Percentiles rank a stretch among this genome's conserved stretches.
Conservation (phyloP, 2,797 vertebrate species). For the Anableps anableps region DNA sequence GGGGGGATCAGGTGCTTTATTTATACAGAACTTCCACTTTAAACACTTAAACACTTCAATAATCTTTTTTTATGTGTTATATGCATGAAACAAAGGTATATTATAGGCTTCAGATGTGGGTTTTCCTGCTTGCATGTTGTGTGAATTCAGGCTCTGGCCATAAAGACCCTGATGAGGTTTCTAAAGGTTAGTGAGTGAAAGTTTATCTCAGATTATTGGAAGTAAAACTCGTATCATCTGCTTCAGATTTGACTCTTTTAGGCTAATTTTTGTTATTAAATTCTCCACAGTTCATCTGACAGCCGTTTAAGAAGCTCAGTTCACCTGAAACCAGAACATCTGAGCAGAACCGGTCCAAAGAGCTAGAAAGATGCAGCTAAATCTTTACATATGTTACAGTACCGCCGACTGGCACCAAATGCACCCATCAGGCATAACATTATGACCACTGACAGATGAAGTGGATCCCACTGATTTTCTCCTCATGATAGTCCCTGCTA, state of each 20-base stretch:
- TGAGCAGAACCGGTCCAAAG: background rate
- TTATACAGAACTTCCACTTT: background rate
- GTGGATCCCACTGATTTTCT: background rate
- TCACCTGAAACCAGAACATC: background rate
- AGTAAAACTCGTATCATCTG: background rate
- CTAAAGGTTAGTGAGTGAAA: background rate
- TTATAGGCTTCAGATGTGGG: background rate
- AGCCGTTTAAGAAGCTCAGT: background rate
- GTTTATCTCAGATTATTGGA: background rate
- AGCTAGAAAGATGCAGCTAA: background rate
- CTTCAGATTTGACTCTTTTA: background rate
- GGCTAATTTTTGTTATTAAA: background rate
- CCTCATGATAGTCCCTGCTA: background rate
- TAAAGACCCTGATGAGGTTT: background rate
- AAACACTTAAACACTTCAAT: background rate
- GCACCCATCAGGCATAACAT: too few relatives aligned
- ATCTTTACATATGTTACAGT: background rate
- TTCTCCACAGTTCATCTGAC: background rate
- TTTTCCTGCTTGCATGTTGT: background rate
- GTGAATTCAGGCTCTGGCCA: background rate
- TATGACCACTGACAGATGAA: background rate
- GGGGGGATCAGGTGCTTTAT: background rate
- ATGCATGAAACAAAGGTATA: background rate
- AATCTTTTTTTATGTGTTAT: background rate
- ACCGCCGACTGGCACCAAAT: too few relatives aligned